Evolutionary conservation across 1,140 invertebrate genomes (phyloP), one percentile per base, ranked within the genome.

Genomic region (Microplitis demolitor): DNA sequence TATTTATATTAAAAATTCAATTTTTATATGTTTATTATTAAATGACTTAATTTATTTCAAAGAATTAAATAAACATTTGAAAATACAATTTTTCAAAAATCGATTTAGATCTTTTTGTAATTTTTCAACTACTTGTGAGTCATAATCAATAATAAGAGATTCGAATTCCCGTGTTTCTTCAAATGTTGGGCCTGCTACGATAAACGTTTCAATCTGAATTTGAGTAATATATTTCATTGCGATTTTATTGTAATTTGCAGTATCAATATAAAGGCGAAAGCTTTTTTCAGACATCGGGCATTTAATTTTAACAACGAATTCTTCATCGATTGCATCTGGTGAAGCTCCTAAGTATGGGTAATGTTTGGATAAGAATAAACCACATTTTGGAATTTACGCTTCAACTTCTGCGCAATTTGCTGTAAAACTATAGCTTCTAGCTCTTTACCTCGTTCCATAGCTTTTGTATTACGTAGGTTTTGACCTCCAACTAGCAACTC

Each of bases 301-400:
- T 35, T 51, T 69, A 31, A 66, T 63, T 54, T 39, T 51, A 4
- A 53, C 37, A 54, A 9, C 6, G 63, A 54, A 62, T 63, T 34
- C 60, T 16, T 71, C 33, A 51, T 54, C 54, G 67, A 71, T 63
- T 9, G 6, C 50, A 60, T 66, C 58, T 16, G 39, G 53, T 11
- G 60, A 63, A 33, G 4, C 34, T 61, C 61, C 60, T 37, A n/a
- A 64, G 51, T 8, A 58, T 16, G 11, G 66, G 35, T 70, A 62
- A 39, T 70, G 0, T 54, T 16, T 2, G 3, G 51, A 54, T 14
- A 54, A 14, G 13, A 54, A 14, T 54, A 54, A 54, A 54, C 51
- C 51, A 54, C 51, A 54, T 54, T 54, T 54, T 54, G 13, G 13
- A 14, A 54, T 54, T 54, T 54, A 14, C 51, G 14, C 51, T 54